Conservation (phyloP, 2,113 vertebrate genomes). For the Apaloderma vittatum region DNA sequence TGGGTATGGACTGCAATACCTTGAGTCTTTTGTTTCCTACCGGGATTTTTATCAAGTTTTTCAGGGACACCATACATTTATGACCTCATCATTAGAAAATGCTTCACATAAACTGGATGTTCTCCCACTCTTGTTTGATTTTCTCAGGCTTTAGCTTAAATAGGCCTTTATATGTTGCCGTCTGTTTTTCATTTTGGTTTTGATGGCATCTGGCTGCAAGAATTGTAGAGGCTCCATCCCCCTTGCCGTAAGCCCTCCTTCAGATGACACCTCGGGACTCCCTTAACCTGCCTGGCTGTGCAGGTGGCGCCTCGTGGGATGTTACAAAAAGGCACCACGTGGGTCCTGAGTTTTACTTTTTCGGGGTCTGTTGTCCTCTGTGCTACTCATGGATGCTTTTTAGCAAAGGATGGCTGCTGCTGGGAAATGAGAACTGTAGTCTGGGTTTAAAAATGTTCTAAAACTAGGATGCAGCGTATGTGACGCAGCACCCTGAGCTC, state of each 20-base stretch:
- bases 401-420: not conserved
- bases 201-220: not conserved
- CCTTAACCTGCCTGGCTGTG: fast-evolving
- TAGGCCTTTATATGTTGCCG: not conserved
- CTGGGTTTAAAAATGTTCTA: not conserved
- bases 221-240: not conserved
- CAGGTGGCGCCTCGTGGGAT: not conserved
- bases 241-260: not conserved
- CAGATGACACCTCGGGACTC: not conserved
- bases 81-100: constrained; percentile 24
- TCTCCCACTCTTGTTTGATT: constrained; percentile 4
- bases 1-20: not conserved
- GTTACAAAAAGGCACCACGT: not conserved
- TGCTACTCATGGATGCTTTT: not conserved
- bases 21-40: not conserved
- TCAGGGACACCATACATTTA: not conserved
- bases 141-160: constrained; percentile 26
- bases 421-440: fast-evolving
- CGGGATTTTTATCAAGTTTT: not conserved
- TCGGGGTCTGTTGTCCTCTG: not conserved
- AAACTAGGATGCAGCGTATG: fast-evolving
- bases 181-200: constrained; percentile 45
- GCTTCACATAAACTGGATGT: not conserved
- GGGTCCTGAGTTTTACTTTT: not conserved
- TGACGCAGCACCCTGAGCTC: not conserved